Conservation (phyloP, 2,113 vertebrate genomes). For the Uria aalge region DNA sequence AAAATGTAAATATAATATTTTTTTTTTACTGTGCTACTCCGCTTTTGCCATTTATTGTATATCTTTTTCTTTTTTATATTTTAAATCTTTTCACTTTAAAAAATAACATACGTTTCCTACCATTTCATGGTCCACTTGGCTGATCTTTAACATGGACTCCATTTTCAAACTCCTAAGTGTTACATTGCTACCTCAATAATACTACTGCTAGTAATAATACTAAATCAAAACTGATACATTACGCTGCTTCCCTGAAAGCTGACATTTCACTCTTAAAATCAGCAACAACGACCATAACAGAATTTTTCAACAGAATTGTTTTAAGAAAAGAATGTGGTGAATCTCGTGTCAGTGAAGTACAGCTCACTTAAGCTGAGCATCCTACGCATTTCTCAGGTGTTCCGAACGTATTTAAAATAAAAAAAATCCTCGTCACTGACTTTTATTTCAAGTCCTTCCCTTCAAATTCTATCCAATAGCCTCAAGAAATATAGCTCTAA, state of each 20-base stretch:
- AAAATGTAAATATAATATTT: slow-evolving; percentile 62
- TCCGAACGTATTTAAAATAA: slow-evolving; percentile 11
- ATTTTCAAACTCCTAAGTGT: background rate
- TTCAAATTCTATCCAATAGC: slow-evolving; percentile 43
- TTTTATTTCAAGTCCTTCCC: background rate
- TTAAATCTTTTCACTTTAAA: slow-evolving; percentile 50
- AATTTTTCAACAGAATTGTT: slow-evolving; percentile 25
- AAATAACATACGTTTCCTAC: slow-evolving; percentile 30
- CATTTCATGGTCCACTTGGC: background rate
- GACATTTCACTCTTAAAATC: slow-evolving; percentile 9
- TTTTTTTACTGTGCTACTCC: slow-evolving; percentile 62
- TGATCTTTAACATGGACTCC: slow-evolving; percentile 20
- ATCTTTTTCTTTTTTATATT: slow-evolving; percentile 26
- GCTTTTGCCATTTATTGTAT: slow-evolving; percentile 51
- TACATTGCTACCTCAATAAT: slow-evolving; percentile 13
- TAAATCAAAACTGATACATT: slow-evolving; percentile 20
- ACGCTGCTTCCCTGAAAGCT: slow-evolving; percentile 34
- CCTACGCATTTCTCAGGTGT: background rate
- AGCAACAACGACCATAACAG: background rate
- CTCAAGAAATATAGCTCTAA: slow-evolving; percentile 48
- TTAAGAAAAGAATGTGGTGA: background rate
- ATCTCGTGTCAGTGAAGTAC: background rate
- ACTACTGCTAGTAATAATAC: background rate
- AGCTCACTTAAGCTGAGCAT: background rate
- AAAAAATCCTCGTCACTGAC: background rate